Evolutionary conservation across 1,140 invertebrate genomes (phyloP).

Genomic region (Thaumatotibia leucotreta): DNA sequence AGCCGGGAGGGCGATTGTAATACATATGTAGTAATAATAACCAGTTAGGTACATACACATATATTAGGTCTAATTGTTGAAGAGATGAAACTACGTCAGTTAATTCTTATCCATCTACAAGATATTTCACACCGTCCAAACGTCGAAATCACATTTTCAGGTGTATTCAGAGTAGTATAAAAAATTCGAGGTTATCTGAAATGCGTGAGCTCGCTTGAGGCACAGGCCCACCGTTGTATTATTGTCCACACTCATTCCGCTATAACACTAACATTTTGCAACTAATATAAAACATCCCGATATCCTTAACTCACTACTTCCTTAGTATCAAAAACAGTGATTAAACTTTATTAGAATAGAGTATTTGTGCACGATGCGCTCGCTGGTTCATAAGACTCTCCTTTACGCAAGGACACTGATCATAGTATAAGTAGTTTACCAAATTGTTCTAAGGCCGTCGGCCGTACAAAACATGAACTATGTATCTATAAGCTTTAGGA

Average conservation of each 20-base stretch:
- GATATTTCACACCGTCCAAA: not conserved
- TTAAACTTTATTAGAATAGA: slow-evolving; percentile 59
- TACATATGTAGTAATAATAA: not conserved
- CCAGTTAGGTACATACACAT: not conserved
- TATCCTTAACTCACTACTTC: slow-evolving; percentile 27
- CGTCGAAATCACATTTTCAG: not conserved
- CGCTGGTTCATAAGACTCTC: slow-evolving; percentile 19
- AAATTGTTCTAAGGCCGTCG: slow-evolving; percentile 44
- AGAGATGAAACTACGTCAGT: not conserved
- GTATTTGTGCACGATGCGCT: slow-evolving; percentile 61
- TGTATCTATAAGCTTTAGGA: slow-evolving; percentile 65
- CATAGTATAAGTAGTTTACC: slow-evolving; percentile 62
- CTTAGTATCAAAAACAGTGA: slow-evolving; percentile 62
- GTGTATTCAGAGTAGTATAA: not conserved
- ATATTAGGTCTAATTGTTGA: not conserved
- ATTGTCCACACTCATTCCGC: slow-evolving; percentile 64
- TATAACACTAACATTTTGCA: slow-evolving; percentile 59
- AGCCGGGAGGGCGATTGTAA: not conserved
- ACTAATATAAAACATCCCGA: slow-evolving; percentile 55
- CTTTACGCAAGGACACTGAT: slow-evolving; percentile 46
- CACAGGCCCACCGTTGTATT: slow-evolving; percentile 52
- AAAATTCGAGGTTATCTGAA: not conserved
- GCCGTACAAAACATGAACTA: slow-evolving; percentile 48
- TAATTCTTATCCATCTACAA: not conserved
- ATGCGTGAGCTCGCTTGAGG: not conserved